Evolutionary conservation across 2,797 vertebrate species (phyloP), one percentile per base, ranked within the genome.

Genomic region (Takifugu rubripes): DNA sequence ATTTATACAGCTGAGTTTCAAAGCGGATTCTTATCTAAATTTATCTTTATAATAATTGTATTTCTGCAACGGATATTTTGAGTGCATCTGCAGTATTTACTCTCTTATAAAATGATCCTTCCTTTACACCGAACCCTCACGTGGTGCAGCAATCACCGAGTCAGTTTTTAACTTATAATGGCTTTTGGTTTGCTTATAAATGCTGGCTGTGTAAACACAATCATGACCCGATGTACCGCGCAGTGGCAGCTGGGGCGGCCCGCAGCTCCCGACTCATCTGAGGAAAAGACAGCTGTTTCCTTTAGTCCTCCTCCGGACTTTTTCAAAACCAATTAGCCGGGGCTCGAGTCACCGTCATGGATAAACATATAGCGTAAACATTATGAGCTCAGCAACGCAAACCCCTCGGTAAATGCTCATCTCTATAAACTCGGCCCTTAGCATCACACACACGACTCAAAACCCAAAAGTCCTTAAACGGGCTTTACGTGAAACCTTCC

Each of bases 251-350:
- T 87, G 84, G 12, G 56, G 60, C 50, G 3, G 65, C 33, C 53
- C 5, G 8, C 50, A 49, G 64, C 75, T 75, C 67, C 71, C 42
- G 50, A 75, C 77, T 75, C 60, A 36, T 70, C 64, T 14, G 7
- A 68, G 49, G 52, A 72, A 70, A 59, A 72, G 76, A 81, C 73
- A 48, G 63, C 75, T 74, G 72, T 85, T 89, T 90, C 79, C 74
- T 77, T 83, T 61, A 71, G 68, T 68, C 68, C 62, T 21, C n/a
- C 54, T 75, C 64, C 63, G 6, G 17, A 46, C 79, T 79, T 70
- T 86, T 88, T 84, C 68, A 81, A 68, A 88, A 87, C 78, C 89
- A 90, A 87, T 90, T 90, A 88, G 79, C 80, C 11, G 27, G 40
- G 59, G 50, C 72, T 78, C 42, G 52, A 68, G 56, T 71, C 59